Base-by-base conservation (phyloP, 2,888 invertebrate species). In the Eupithecia vulgata region DNA sequence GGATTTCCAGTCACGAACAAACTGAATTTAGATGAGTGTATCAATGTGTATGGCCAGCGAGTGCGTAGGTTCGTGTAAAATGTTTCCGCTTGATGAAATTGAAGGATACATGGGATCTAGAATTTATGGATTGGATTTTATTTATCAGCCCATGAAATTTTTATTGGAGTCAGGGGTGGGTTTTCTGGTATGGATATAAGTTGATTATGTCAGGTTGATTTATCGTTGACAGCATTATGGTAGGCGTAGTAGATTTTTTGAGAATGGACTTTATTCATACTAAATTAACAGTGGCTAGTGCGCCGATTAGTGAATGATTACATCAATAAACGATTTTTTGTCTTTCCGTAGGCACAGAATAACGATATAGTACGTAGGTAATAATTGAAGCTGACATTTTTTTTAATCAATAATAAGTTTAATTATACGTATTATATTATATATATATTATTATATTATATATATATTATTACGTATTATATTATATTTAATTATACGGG, bases 11-110 rank as follows among this genome's bases (percentile, higher is more conserved):
- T 91, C 91, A 91, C 91, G 91, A 85, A 83, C 86, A 81, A 85
- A 85, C 88, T 86, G 90, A 91, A 91, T 91, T 90, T 88, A 90
- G 91, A 91, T 90, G 90, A 88, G 87, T 88, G 85, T 90, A 91
- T 91, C 90, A 89, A 88, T 88, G 86, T 88, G 83, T 88, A 88
- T 85, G 85, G 85, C 84, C 84, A 84, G 85, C 78, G 77, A 82
- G 80, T 79, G 80, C 76, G 83, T 81, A 81, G 81, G 81, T 78
- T 62, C 62, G 74, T 80, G 80, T 79, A 80, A 83, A 85, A 88
- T 86, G 78, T 85, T 86, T 85, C 81, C 76, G 78, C 83, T 84
- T 85, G 85, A 84, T 87, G 81, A 85, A 87, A 88, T 87, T 84
- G 83, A 80, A 77, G 77, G 73, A 73, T 79, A 76, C 74, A 73